Evolutionary conservation across 2,113 vertebrate species (phyloP), one percentile per base, ranked within the genome.

Genomic region (Neopipo cinnamomea): DNA sequence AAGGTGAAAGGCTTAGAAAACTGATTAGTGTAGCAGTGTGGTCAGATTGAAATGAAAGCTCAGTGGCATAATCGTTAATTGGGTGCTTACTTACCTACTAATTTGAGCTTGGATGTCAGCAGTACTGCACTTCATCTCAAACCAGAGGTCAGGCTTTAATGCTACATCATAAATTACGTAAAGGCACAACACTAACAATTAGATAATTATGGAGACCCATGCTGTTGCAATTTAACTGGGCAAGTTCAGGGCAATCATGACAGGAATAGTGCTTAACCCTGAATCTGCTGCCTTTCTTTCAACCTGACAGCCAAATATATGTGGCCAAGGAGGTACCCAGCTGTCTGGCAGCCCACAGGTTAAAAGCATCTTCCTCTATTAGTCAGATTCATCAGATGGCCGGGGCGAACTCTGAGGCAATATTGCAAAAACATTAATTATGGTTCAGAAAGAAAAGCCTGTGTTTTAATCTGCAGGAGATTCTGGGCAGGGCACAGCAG

Each of bases 21-120:
- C 97, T 98, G 98, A 98, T 98, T 97, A 98, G 98, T 93, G n/a
- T 96, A 96, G 98, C 98, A 97, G 96, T 97, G 97, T 96, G 97
- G 98, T 97, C 97, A 96, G 98, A 98, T 96, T 95, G 97, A 97
- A 98, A 98, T 96, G 97, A 97, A 97, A 97, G 97, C 97, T 97
- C 97, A 92, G 97, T 94, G 96, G 97, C 97, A 93, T 94, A 96
- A 96, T 97, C 91, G 88, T 97, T 98, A 98, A 98, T 98, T 98
- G 98, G 97, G 97, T 97, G 97, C 98, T 98, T 97, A 98, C 98
- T 98, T 97, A 98, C 98, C 98, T 98, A 97, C 98, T 98, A 97
- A 98, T 98, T 97, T 98, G 97, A 98, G 97, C 97, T 96, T 93
- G 97, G 97, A 96, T 98, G 98, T 98, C 98, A 98, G 98, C 97